phyloP scores from a whole-genome alignment of 2,888 invertebrate genomes.

The Cheiracanthium punctorium region DNA sequence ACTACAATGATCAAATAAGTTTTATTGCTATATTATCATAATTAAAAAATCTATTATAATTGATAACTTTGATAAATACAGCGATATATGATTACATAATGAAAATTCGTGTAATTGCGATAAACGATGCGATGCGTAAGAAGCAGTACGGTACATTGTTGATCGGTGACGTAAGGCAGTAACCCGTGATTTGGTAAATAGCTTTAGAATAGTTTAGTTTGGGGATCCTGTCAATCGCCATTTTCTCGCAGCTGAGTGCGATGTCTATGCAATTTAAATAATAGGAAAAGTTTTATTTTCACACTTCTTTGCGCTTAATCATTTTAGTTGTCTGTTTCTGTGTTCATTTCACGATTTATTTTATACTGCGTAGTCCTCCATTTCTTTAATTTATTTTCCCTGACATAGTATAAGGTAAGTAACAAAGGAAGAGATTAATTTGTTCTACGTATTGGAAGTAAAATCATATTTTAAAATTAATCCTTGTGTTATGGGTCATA shows the following conservation, averaged over 20 bases:
- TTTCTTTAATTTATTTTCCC: no score
- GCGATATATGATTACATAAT: no score
- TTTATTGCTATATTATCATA: no score
- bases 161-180: conserved; percentile 55
- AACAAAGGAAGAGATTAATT: no score
- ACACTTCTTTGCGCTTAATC: background rate
- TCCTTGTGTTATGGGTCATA: no score
- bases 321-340: background rate
- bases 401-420: background rate
- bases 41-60: no score
- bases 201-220: conserved; percentile 13
- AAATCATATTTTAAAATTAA: no score
- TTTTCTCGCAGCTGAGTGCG: conserved; percentile 18
- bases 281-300: background rate
- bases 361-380: background rate
- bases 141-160: conserved; percentile 36
- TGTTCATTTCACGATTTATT: background rate
- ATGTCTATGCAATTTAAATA: background rate
- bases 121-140: no score
- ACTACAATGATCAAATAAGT: no score
- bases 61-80: no score
- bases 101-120: no score
- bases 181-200: conserved; percentile 67
- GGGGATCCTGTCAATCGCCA: conserved; percentile 37
- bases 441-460: no score